Percentiles rank a stretch among this genome's conserved stretches.
These are phyloP conservation scores for Drosophila hawaiiensis DNA, from an alignment of 2,888 invertebrate species.

Conservation along the genomic window DNA sequence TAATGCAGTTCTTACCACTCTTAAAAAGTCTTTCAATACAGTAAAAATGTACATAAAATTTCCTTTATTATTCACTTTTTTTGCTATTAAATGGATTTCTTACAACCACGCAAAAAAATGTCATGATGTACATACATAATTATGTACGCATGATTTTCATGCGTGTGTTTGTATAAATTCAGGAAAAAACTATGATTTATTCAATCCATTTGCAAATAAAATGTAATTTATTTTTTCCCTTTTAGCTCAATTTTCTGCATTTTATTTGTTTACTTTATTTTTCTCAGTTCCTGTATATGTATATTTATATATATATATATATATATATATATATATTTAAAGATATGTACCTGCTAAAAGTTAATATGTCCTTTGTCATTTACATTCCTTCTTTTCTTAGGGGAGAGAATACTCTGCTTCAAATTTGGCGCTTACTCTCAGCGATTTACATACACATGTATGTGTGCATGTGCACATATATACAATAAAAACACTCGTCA, in stretches of 20 bases:
- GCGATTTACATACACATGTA: background rate
- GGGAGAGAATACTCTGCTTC: conserved; percentile 2
- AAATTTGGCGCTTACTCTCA: conserved; percentile 11
- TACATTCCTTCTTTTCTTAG: background rate
- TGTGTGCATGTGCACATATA: background rate
- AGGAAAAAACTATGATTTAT: background rate
- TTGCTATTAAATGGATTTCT: background rate
- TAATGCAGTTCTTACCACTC: background rate
- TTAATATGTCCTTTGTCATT: conserved; percentile 8
- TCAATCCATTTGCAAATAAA: background rate
- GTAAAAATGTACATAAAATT: background rate
- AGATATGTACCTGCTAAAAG: background rate
- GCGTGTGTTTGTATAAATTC: background rate
- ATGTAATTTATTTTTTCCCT: background rate
- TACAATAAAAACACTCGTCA: conserved; percentile 13
- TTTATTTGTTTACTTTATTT: background rate
- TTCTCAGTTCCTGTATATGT: background rate
- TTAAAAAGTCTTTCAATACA: background rate
- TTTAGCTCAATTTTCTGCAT: background rate
- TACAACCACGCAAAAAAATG: background rate
- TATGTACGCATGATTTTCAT: background rate
- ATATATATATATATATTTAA: background rate
- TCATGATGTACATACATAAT: background rate
- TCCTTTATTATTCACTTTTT: background rate
- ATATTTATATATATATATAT: no score